Evolutionary conservation across 2,113 vertebrate species (phyloP).

Genomic region (Caranx melampygus): DNA sequence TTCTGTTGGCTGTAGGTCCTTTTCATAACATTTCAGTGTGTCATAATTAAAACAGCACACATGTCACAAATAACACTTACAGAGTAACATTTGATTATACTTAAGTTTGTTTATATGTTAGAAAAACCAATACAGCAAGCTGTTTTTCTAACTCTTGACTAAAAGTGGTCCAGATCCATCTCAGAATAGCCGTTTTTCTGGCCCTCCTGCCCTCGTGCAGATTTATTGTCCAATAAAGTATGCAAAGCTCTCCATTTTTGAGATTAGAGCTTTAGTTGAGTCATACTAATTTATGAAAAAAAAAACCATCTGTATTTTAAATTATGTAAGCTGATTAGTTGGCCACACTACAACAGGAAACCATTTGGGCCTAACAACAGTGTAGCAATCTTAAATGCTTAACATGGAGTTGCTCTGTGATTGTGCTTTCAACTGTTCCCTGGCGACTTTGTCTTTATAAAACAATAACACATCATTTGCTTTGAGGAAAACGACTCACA

Average conservation of each 20-base stretch:
- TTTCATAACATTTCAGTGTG: background rate
- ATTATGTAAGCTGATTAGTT: slow-evolving; percentile 3
- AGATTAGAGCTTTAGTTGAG: background rate
- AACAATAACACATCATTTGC: background rate
- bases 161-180: slow-evolving; percentile 10
- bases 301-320: background rate
- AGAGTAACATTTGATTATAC: background rate
- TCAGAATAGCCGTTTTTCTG: background rate
- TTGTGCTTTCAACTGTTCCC: background rate
- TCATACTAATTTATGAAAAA: background rate
- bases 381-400: background rate
- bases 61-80: background rate
- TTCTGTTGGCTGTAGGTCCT: background rate
- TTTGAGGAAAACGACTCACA: background rate
- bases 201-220: background rate
- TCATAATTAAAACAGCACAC: background rate
- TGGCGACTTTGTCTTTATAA: background rate
- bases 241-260: background rate
- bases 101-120: background rate
- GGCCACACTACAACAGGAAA: background rate
- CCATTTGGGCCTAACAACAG: background rate
- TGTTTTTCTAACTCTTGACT: slow-evolving; percentile 4
- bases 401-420: background rate
- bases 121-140: background rate
- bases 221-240: slow-evolving; percentile 1